Evolutionary conservation across 1,140 invertebrate genomes (phyloP).

Genomic region (Penaeus indicus): DNA sequence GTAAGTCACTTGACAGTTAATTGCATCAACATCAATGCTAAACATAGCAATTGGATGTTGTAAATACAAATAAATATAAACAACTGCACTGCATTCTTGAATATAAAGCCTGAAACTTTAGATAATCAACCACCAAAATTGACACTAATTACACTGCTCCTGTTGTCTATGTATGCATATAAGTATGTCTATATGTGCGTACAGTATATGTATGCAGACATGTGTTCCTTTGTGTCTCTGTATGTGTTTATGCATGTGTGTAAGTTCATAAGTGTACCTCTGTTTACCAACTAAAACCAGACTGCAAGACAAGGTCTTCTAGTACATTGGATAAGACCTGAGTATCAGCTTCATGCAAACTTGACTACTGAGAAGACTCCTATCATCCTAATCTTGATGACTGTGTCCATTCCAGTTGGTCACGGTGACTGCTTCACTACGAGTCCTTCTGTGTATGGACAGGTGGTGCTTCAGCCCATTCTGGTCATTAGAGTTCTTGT

Average conservation of each 20-base stretch:
- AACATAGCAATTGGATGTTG: too few species aligned
- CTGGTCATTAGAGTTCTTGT: not conserved
- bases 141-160: too few species aligned
- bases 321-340: not conserved
- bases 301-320: not conserved
- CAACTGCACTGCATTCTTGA: not conserved
- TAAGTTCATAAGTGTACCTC: not conserved
- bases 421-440: constrained; percentile 39
- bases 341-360: too few species aligned
- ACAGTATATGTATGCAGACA: not conserved
- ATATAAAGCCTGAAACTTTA: not conserved
- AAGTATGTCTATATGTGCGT: not conserved
- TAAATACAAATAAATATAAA: too few species aligned
- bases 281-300: too few species aligned
- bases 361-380: too few species aligned
- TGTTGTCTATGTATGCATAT: not conserved
- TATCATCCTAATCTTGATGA: constrained; percentile 5
- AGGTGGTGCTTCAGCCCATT: not conserved
- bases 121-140: not conserved
- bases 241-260: not conserved
- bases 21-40: too few species aligned
- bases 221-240: not conserved
- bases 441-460: constrained; percentile 38
- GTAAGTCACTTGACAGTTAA: too few species aligned
- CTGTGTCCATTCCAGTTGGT: constrained; percentile 24